Conservation (phyloP, 2,113 vertebrate genomes). For the Sylvia atricapilla region DNA sequence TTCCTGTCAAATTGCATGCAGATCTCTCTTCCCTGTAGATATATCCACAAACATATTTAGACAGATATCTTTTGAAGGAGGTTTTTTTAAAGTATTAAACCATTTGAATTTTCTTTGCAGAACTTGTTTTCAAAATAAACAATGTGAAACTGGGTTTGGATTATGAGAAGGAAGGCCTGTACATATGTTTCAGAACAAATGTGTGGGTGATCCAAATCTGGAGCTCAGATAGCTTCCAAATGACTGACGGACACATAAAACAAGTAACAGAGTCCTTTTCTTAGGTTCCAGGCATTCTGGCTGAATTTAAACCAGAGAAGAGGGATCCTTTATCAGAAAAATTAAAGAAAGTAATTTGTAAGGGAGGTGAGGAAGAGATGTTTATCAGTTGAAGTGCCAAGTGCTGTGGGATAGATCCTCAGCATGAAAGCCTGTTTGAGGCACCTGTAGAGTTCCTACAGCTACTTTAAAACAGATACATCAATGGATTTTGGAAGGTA, state of each 20-base stretch:
- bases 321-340: background rate
- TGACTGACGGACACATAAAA: background rate
- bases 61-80: background rate
- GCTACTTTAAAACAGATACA: background rate
- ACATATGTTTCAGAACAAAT: conserved; percentile 22
- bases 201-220: conserved; percentile 39
- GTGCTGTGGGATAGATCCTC: background rate
- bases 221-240: conserved; percentile 8
- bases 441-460: background rate
- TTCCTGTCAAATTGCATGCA: background rate
- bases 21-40: background rate
- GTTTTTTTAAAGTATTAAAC: background rate
- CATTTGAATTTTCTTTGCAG: background rate
- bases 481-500: background rate
- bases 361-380: background rate
- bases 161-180: background rate
- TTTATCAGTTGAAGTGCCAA: background rate
- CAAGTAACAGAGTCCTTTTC: background rate
- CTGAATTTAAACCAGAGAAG: background rate
- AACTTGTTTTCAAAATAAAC: conserved; percentile 40
- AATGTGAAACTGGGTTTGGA: background rate
- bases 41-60: background rate
- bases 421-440: background rate
- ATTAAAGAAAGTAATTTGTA: background rate
- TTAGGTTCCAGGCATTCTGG: background rate